phyloP scores from a whole-genome alignment of 1,140 invertebrate species.

The Meloidogyne chitwoodi region DNA sequence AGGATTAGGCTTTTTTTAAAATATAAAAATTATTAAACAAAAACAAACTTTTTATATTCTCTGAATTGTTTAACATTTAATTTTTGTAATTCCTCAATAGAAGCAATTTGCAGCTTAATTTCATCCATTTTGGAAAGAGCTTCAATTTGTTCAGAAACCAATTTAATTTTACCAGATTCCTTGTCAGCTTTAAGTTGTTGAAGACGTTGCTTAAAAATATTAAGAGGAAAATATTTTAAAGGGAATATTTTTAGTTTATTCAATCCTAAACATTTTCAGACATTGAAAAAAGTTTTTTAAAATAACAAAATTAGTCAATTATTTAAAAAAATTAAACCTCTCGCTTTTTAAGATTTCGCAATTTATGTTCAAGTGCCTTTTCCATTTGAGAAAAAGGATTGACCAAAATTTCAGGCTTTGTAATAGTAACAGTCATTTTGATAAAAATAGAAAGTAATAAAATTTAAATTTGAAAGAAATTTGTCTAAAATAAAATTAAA shows the following conservation, averaged over 20 bases:
- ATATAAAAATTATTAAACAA: too few relatives aligned
- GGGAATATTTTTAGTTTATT: too few relatives aligned
- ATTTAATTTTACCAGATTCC: background rate
- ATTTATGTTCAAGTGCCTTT: slow-evolving; percentile 25
- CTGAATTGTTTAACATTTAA: slow-evolving; percentile 16
- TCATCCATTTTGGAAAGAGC: slow-evolving; percentile 29
- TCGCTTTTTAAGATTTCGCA: slow-evolving; percentile 33
- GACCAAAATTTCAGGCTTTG: slow-evolving; percentile 9
- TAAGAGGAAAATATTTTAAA: too few relatives aligned
- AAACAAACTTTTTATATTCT: slow-evolving; percentile 21
- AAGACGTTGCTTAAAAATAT: background rate
- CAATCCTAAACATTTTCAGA: too few relatives aligned
- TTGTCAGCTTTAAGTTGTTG: slow-evolving; percentile 17
- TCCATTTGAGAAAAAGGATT: slow-evolving; percentile 25
- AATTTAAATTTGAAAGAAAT: background rate
- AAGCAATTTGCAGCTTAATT: slow-evolving; percentile 27
- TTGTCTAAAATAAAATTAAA: background rate
- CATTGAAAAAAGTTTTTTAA: too few relatives aligned
- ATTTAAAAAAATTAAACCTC: background rate
- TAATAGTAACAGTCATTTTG: background rate
- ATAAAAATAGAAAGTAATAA: background rate
- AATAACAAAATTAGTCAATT: too few relatives aligned
- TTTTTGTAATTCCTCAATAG: slow-evolving; percentile 27
- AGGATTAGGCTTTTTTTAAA: too few relatives aligned
- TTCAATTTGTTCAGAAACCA: slow-evolving; percentile 15